phyloP scores from a whole-genome alignment of 2,888 invertebrate species.

The Pristionchus mayeri region DNA sequence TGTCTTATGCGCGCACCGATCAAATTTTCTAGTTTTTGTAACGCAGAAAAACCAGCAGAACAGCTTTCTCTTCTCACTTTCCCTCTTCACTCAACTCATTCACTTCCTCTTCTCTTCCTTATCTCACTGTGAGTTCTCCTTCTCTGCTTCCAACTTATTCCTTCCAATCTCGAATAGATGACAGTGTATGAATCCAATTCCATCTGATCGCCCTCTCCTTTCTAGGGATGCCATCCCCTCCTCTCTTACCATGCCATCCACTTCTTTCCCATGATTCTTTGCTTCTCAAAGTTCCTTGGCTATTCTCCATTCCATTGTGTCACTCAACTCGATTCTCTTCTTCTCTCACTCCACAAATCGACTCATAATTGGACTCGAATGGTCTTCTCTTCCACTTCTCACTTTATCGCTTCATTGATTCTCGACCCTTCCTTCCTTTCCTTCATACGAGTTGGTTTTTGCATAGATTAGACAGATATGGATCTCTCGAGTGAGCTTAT shows the following conservation, averaged over 20 bases:
- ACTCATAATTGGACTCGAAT: slow-evolving; percentile 22
- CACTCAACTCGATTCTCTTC: slow-evolving; percentile 10
- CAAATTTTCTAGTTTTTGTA: too few species aligned
- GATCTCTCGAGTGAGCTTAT: background rate
- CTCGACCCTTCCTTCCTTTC: background rate
- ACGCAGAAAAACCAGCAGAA: too few species aligned
- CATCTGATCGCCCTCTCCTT: background rate
- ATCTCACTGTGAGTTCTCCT: background rate
- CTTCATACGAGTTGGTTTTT: slow-evolving; percentile 2
- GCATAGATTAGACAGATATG: slow-evolving; percentile 1
- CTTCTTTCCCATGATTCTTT: background rate
- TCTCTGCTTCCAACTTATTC: background rate
- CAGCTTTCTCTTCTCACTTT: background rate
- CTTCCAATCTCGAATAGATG: background rate
- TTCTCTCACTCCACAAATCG: slow-evolving; percentile 26
- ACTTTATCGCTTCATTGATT: slow-evolving; percentile 24
- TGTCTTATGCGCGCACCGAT: too few species aligned
- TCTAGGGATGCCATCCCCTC: too few species aligned
- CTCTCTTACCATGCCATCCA: background rate
- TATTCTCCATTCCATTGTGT: background rate
- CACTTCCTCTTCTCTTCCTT: slow-evolving; percentile 3
- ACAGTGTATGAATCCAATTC: background rate
- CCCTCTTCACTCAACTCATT: background rate
- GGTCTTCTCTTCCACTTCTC: background rate
- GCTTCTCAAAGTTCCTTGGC: background rate